Base-by-base conservation (phyloP, 1,140 invertebrate genomes). In the Sminthurides bifidus region DNA sequence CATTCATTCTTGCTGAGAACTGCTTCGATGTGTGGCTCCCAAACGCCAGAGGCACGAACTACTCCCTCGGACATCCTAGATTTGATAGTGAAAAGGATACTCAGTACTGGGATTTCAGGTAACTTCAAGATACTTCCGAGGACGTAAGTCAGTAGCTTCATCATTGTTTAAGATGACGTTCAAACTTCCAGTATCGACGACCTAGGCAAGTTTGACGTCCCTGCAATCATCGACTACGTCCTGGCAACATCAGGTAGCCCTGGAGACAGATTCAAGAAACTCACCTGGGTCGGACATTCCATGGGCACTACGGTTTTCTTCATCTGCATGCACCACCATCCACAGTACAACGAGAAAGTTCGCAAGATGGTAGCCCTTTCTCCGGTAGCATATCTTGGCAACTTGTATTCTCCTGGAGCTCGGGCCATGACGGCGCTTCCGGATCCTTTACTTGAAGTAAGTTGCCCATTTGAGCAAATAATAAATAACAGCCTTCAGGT, bases 301-400 rank as follows among this genome's bases (percentile, higher is more conserved):
- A 75, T 79, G 66, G 77, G 77, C 29, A 59, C 56, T 2, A 58
- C 51, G 14, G 69, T 74, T 30, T 79, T 78, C 58, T 80, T 77
- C 54, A 76, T 77, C 31, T 75, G 80, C 72, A 67, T 74, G 59
- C 77, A 77, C 30, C 66, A 75, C 23, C 72, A 68, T 52, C 78
- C 79, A 0, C 74, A 79, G 51, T 81, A 81, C 63, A 80, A 81
- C 58, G 58, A 70, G 1, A 81, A 79, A 69, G 71, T 81, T 27
- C 67, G 67, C 12, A 58, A 75, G 14, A 73, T 73, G 29, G 69
- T 79, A 45, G 78, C 77, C 45, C 68, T 84, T 49, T 81, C 76
- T 26, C 81, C 81, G 23, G 75, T 81, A 21, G 33, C 33, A 6
- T 52, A 52, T 26, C 21, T 26, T 14, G 44, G 44, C 5, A 45